Percentiles rank a stretch among this genome's conserved stretches.
Evolutionary conservation across 2,888 invertebrate species (phyloP).

Genomic region (Netelia inedita): DNA sequence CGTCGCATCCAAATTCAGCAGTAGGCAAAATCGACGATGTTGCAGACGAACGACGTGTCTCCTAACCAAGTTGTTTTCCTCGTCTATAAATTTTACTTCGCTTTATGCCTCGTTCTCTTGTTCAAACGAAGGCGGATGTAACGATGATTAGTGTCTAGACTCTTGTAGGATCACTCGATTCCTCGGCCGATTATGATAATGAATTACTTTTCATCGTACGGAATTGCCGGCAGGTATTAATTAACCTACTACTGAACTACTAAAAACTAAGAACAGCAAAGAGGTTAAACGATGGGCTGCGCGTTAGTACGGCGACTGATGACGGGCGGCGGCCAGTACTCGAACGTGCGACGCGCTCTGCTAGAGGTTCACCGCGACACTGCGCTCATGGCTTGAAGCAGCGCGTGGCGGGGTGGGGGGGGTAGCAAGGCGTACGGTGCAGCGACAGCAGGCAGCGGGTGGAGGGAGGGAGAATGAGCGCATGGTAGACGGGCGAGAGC

Average conservation of each 20-base stretch:
- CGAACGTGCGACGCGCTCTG: conserved; percentile 85
- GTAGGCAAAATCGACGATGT: neutral
- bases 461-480: conserved; percentile 82
- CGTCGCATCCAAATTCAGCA: neutral
- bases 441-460: conserved; percentile 86
- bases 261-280: conserved; percentile 84
- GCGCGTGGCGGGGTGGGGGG: conserved; percentile 73
- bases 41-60: neutral
- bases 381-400: conserved; percentile 83
- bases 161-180: neutral
- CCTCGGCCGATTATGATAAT: neutral
- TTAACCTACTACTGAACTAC: conserved; percentile 83
- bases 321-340: conserved; percentile 84
- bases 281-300: conserved; percentile 82
- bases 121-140: neutral
- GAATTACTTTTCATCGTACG: neutral
- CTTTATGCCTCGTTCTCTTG: neutral
- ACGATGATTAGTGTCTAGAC: neutral
- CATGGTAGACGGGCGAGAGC: conserved; percentile 86
- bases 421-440: conserved; percentile 82
- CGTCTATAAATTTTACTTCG: neutral
- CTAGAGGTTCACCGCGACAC: conserved; percentile 85
- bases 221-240: conserved; percentile 48
- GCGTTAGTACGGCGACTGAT: conserved; percentile 83
- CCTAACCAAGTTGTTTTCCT: neutral